phyloP scores from a whole-genome alignment of 1,140 invertebrate species.

The Drosophila sechellia region DNA sequence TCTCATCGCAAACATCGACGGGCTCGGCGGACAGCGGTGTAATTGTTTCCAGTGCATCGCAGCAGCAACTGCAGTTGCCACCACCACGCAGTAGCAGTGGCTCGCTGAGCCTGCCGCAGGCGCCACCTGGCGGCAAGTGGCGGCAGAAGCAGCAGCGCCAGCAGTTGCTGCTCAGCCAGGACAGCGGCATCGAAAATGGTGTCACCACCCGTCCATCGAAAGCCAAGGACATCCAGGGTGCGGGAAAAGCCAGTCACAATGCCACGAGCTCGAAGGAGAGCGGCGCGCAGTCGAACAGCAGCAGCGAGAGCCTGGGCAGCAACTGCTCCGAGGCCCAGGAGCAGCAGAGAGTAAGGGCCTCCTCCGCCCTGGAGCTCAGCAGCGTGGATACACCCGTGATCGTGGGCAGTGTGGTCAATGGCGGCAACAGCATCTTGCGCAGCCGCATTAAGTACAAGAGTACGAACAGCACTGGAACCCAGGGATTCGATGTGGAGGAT shows the following conservation, averaged over 20 bases:
- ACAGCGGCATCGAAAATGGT: conserved; percentile 78
- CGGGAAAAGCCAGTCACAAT: conserved; percentile 7
- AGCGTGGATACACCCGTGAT: conserved; percentile 12
- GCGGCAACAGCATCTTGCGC: conserved; percentile 40
- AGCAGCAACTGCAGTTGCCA: conserved; percentile 62
- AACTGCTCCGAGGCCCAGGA: conserved; percentile 33
- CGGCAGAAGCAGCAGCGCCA: conserved; percentile 57
- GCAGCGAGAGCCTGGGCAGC: conserved; percentile 73
- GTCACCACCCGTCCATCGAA: conserved; percentile 35
- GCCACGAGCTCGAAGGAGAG: conserved; percentile 14
- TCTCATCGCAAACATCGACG: conserved; percentile 77
- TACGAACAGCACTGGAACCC: conserved; percentile 72
- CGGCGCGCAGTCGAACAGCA: conserved; percentile 55
- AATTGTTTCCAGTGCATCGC: conserved; percentile 58
- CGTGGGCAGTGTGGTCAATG: conserved; percentile 13
- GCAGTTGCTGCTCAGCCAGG: conserved; percentile 73
- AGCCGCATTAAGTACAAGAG: conserved; percentile 75
- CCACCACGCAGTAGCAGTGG: conserved; percentile 77
- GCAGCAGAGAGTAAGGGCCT: conserved; percentile 48
- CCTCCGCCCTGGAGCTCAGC: conserved; percentile 67
- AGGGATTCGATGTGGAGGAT: conserved; percentile 77
- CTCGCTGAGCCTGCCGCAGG: conserved; percentile 68
- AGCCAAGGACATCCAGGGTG: conserved; percentile 64
- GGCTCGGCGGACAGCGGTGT: conserved; percentile 79
- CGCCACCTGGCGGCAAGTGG: conserved; percentile 57